Conservation (phyloP, 2,113 vertebrate genomes). For the Malurus elegans region DNA sequence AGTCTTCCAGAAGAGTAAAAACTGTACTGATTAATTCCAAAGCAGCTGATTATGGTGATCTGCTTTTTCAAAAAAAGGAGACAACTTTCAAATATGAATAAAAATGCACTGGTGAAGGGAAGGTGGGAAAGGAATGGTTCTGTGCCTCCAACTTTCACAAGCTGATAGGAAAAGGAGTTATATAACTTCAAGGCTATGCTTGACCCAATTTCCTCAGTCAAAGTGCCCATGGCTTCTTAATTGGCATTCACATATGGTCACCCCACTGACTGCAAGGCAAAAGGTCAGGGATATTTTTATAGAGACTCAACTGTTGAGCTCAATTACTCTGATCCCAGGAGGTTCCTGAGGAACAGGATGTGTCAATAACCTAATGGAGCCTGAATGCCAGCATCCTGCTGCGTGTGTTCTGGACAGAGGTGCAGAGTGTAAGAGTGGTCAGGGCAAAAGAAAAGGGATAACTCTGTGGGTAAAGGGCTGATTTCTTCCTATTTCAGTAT, state of each 20-base stretch:
- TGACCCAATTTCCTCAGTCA: background rate
- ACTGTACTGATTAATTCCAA: background rate
- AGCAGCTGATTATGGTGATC: background rate
- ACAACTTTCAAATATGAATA: background rate
- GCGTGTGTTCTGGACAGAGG: background rate
- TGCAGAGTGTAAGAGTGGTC: background rate
- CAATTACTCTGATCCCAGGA: background rate
- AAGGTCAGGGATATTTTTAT: background rate
- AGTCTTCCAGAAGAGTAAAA: background rate
- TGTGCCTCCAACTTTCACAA: background rate
- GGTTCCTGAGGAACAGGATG: background rate
- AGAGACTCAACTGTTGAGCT: background rate
- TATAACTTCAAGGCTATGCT: background rate
- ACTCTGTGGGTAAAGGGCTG: background rate
- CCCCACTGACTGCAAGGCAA: background rate
- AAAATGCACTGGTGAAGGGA: background rate
- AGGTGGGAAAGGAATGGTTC: background rate
- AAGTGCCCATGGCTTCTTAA: background rate
- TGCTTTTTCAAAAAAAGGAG: background rate
- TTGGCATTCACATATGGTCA: background rate
- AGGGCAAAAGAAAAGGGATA: background rate
- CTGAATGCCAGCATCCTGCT: background rate
- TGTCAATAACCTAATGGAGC: background rate
- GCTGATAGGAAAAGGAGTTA: background rate
- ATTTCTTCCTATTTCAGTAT: background rate